Conservation (phyloP, 2,113 vertebrate species). For the Ochotona curzoniae region DNA sequence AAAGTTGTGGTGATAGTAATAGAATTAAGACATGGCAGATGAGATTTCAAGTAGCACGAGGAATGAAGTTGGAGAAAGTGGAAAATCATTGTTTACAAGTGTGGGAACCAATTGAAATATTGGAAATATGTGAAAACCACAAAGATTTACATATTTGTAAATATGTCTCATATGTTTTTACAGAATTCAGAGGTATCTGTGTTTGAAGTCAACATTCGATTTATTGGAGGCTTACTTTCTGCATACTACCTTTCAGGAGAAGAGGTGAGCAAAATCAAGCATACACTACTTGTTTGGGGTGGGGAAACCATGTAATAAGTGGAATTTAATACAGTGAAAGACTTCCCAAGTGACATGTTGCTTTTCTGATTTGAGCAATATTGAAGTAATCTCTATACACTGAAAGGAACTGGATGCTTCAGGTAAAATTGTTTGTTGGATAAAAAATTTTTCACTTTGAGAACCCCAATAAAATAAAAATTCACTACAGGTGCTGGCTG, state of each 20-base stretch:
- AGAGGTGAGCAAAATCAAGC: conserved; percentile 89
- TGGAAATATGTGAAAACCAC: conserved; percentile 18
- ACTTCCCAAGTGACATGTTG: not conserved
- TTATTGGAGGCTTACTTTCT: conserved; percentile 96
- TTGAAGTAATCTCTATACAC: not conserved
- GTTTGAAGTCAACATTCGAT: conserved; percentile 99
- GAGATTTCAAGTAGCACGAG: not conserved
- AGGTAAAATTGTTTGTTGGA: conserved; percentile 9
- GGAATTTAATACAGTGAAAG: not conserved
- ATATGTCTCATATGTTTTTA: conserved; percentile 70
- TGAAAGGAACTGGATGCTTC: not conserved
- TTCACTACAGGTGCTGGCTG: not conserved
- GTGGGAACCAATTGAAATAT: conserved; percentile 8
- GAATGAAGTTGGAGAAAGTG: not conserved
- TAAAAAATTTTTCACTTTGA: conserved; percentile 43
- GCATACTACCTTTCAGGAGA: conserved; percentile 98
- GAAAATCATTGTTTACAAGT: not conserved
- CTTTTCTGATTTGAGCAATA: conserved; percentile 31
- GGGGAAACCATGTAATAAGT: not conserved
- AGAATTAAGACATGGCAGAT: not conserved
- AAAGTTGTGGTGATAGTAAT: not conserved
- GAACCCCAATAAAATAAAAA: conserved; percentile 1
- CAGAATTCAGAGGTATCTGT: conserved; percentile 98
- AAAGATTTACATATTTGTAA: conserved; percentile 9
- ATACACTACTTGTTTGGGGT: not conserved